These are phyloP conservation scores for Bactericera cockerelli DNA, from an alignment of 1,140 invertebrate genomes.

Conservation along the genomic window DNA sequence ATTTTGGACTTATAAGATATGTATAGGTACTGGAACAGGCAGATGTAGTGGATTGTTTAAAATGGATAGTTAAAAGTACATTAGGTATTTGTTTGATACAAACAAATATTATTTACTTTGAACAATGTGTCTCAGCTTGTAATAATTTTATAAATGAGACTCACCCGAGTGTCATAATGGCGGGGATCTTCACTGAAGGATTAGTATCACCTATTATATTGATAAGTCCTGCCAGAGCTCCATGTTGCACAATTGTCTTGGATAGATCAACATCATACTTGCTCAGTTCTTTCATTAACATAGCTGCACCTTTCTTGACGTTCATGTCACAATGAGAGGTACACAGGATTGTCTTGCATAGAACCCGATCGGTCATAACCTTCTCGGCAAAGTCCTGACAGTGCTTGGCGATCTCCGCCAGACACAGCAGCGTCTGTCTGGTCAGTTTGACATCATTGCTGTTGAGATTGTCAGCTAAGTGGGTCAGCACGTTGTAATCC, in stretches of 20 bases:
- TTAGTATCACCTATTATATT: neutral
- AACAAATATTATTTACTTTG: too few species aligned
- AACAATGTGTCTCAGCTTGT: too few species aligned
- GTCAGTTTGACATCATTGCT: neutral
- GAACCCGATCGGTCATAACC: neutral
- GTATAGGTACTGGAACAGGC: too few species aligned
- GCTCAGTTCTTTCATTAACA: neutral
- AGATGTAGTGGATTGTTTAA: too few species aligned
- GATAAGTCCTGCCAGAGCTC: neutral
- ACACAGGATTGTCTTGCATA: neutral
- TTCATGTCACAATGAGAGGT: neutral
- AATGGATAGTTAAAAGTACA: too few species aligned
- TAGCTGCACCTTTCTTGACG: neutral
- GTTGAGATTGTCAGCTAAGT: neutral
- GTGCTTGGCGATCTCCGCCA: neutral
- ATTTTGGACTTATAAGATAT: too few species aligned
- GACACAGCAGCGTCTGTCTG: neutral
- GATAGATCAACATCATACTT: neutral
- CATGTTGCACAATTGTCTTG: neutral
- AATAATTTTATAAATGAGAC: too few species aligned
- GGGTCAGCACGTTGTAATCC: neutral
- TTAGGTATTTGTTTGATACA: too few species aligned
- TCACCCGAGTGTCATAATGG: neutral
- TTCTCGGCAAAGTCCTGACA: neutral
- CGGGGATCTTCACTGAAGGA: neutral